These are phyloP conservation scores for Panurus biarmicus DNA, from an alignment of 2,113 vertebrate genomes.

Conservation along the genomic window DNA sequence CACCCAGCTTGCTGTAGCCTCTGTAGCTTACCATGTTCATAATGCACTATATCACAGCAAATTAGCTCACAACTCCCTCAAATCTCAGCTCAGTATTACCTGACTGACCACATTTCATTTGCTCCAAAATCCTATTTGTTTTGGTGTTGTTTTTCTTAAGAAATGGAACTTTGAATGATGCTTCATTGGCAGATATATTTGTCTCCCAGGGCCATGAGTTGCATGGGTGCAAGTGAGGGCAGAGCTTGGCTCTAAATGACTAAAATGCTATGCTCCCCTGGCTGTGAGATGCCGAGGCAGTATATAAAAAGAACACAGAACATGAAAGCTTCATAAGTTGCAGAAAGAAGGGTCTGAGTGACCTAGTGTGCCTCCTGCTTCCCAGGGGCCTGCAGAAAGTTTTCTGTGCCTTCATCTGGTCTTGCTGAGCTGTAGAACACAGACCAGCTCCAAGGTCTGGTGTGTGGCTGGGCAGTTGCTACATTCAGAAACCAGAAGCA, in stretches of 20 bases:
- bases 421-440: background rate
- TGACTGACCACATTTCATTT: background rate
- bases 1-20: background rate
- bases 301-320: background rate
- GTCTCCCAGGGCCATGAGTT: background rate
- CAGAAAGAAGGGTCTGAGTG: background rate
- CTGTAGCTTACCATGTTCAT: background rate
- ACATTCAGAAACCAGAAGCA: background rate
- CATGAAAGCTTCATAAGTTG: background rate
- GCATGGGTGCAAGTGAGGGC: background rate
- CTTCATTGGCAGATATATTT: constrained; percentile 29
- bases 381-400: background rate
- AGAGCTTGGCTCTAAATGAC: background rate
- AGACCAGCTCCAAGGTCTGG: too few species aligned
- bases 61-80: constrained; percentile 39
- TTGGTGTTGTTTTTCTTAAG: background rate
- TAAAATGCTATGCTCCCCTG: background rate
- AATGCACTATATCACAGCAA: background rate
- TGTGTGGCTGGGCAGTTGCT: background rate
- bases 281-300: background rate
- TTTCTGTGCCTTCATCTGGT: background rate
- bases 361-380: background rate
- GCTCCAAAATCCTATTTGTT: constrained; percentile 28
- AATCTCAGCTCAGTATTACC: background rate
- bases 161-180: background rate